phyloP scores from a whole-genome alignment of 2,113 vertebrate genomes.

The Sisor rabdophorus region DNA sequence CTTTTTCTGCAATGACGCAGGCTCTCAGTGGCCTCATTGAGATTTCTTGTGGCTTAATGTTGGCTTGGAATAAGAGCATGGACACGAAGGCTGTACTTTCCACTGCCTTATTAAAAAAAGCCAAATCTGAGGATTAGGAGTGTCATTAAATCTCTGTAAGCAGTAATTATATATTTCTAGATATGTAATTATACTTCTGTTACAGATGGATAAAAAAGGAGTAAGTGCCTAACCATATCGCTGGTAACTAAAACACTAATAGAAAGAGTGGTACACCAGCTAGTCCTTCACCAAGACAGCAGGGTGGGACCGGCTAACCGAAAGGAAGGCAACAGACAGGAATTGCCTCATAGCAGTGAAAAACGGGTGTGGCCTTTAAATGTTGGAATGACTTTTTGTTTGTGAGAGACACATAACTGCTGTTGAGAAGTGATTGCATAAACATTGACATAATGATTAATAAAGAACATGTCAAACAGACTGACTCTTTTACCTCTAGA shows the following conservation, averaged over 20 bases:
- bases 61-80: constrained; percentile 14
- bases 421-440: too few species aligned
- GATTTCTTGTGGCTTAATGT: constrained; percentile 28
- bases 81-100: constrained; percentile 16
- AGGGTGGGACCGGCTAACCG: constrained; percentile 58
- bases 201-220: constrained; percentile 8
- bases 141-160: constrained; percentile 29
- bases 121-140: constrained; percentile 19
- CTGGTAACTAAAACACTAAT: constrained; percentile 24
- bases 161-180: constrained; percentile 30
- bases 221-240: background rate
- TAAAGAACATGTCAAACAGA: background rate
- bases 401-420: background rate
- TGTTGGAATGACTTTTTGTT: constrained; percentile 30
- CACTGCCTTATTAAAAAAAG: constrained; percentile 21
- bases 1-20: constrained; percentile 16
- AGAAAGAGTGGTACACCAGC: constrained; percentile 16
- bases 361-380: constrained; percentile 69
- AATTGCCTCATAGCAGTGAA: constrained; percentile 57
- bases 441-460: background rate
- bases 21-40: constrained; percentile 17
- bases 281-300: constrained; percentile 47
- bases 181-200: constrained; percentile 34
- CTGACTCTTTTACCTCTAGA: constrained; percentile 61
- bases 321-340: constrained; percentile 67